A percentile compares a stretch with the other conserved stretches of the same genome.
These are phyloP conservation scores for Erinaceus europaeus DNA, from an alignment of 2,113 vertebrate species.

Conservation along the genomic window DNA sequence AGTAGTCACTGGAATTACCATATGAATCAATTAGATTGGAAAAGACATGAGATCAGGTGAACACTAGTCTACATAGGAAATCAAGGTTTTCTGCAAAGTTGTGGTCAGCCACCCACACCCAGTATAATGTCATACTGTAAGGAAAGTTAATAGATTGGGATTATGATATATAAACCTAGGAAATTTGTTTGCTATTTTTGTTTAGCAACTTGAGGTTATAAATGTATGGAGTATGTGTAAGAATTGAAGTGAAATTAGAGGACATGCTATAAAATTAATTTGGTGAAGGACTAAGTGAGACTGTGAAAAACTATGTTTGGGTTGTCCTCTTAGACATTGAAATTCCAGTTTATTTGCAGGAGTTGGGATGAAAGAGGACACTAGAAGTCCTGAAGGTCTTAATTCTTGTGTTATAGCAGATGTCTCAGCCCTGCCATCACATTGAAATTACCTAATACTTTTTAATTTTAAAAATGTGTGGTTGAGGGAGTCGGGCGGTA, in stretches of 20 bases:
- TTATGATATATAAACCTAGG: not conserved
- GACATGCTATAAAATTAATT: not conserved
- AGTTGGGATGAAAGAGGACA: not conserved
- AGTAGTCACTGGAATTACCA: not conserved
- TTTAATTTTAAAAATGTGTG: constrained; percentile 9
- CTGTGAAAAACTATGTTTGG: not conserved
- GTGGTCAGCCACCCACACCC: not conserved
- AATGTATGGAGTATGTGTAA: not conserved
- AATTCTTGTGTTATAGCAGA: not conserved
- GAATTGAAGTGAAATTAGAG: not conserved
- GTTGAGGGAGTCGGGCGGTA: too few relatives aligned
- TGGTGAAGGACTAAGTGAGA: not conserved
- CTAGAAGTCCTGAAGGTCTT: not conserved
- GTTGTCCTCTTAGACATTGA: not conserved
- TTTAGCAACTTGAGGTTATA: not conserved
- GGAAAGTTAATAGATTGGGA: not conserved
- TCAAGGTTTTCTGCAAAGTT: not conserved
- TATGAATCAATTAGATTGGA: not conserved
- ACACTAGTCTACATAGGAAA: not conserved
- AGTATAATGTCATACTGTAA: not conserved
- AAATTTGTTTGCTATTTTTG: not conserved
- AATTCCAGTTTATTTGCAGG: not conserved
- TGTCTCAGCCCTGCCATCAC: not conserved
- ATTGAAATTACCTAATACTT: not conserved
- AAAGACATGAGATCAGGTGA: not conserved